Evolutionary conservation across 2,113 vertebrate species (phyloP).

Genomic region (Notothenia rossii): DNA sequence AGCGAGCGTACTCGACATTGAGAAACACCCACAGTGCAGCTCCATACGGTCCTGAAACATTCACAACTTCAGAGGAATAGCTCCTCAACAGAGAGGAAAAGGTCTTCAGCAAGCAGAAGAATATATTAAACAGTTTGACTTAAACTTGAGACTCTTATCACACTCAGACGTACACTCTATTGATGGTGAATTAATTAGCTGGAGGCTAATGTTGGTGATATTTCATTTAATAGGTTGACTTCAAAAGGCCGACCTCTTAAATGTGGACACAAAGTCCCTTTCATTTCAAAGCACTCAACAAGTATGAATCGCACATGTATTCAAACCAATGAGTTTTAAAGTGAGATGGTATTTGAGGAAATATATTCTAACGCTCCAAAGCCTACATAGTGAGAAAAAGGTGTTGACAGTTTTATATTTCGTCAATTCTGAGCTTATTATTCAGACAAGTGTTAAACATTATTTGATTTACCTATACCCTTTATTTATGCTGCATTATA

Average conservation of each 20-base stretch:
- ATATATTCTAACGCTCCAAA: too few relatives aligned
- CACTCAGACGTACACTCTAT: not conserved
- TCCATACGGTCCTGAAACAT: slow-evolving; percentile 44
- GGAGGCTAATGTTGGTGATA: slow-evolving; percentile 22
- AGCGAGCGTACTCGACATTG: too few relatives aligned
- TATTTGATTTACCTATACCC: too few relatives aligned
- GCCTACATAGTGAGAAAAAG: too few relatives aligned
- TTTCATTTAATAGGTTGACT: slow-evolving; percentile 8
- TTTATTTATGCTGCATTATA: too few relatives aligned
- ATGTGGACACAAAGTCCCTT: not conserved
- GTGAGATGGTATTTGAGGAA: too few relatives aligned
- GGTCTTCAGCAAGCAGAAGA: slow-evolving; percentile 20
- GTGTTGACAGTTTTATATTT: too few relatives aligned
- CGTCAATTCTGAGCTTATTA: too few relatives aligned
- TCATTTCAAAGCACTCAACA: not conserved
- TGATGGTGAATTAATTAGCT: slow-evolving; percentile 15
- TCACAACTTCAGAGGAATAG: not conserved
- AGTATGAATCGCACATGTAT: not conserved
- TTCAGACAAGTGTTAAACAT: too few relatives aligned
- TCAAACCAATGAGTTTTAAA: not conserved
- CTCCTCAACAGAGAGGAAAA: slow-evolving; percentile 24
- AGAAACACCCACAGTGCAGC: not conserved
- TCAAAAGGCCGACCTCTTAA: slow-evolving; percentile 4
- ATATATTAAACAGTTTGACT: not conserved
- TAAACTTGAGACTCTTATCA: slow-evolving; percentile 7